These are phyloP conservation scores for Malacoraja senta DNA, from an alignment of 2,797 vertebrate genomes.

Conservation along the genomic window DNA sequence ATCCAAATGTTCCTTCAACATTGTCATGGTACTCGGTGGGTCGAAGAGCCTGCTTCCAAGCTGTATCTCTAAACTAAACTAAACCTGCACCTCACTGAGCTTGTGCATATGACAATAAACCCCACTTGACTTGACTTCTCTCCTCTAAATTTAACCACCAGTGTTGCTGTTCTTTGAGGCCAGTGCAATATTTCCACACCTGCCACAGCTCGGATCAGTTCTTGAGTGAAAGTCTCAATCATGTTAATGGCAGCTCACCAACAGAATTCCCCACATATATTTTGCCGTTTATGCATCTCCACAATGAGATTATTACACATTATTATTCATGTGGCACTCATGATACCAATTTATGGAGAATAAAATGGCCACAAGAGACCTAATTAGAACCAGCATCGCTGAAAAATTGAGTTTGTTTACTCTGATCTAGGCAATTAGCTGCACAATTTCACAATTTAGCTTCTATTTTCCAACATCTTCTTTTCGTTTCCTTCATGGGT, in stretches of 20 bases:
- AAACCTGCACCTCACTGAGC: too few species aligned
- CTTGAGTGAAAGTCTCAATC: too few species aligned
- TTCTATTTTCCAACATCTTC: not conserved
- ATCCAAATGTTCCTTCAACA: too few species aligned
- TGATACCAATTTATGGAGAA: not conserved
- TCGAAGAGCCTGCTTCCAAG: too few species aligned
- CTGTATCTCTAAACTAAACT: too few species aligned
- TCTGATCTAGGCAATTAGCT: not conserved
- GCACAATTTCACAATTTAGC: not conserved
- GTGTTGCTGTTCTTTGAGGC: not conserved
- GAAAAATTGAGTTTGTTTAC: not conserved
- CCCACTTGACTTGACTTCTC: not conserved
- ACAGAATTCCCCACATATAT: not conserved
- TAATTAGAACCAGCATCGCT: slow-evolving; percentile 7
- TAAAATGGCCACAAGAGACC: not conserved
- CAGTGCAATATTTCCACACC: not conserved
- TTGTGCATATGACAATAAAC: too few species aligned
- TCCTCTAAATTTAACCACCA: not conserved
- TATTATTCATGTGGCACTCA: not conserved
- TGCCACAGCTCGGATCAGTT: not conserved
- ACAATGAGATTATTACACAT: not conserved
- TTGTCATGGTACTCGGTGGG: too few species aligned
- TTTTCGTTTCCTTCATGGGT: not conserved
- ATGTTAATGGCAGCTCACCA: not conserved
- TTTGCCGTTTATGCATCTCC: not conserved